Percentiles rank a stretch among this genome's conserved stretches.
These are phyloP conservation scores for Pteropus rufus DNA, from an alignment of 2,797 vertebrate species.

Conservation along the genomic window DNA sequence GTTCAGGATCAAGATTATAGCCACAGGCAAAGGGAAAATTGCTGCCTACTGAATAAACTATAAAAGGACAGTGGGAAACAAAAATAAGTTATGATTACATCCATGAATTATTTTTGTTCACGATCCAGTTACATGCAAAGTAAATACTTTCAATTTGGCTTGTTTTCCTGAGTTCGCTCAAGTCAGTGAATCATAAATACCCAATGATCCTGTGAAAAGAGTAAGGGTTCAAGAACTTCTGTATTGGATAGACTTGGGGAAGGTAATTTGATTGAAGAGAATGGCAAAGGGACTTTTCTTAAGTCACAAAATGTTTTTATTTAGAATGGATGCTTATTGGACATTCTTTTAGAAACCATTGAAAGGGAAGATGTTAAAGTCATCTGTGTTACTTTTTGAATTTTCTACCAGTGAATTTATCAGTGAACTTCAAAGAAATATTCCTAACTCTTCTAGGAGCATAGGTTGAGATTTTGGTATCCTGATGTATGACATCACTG, in stretches of 20 bases:
- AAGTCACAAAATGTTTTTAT: background rate
- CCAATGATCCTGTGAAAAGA: background rate
- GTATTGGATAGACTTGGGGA: background rate
- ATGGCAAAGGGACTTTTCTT: background rate
- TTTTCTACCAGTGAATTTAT: background rate
- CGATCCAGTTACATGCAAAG: background rate
- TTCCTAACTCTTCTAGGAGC: background rate
- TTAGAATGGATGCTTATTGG: background rate
- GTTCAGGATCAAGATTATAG: background rate
- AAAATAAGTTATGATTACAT: background rate
- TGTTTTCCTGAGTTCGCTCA: background rate
- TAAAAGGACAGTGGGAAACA: background rate
- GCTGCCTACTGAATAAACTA: background rate
- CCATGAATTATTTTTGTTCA: slow-evolving; percentile 23
- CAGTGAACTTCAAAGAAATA: background rate
- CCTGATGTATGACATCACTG: background rate
- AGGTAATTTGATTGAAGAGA: background rate
- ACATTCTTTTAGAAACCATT: background rate
- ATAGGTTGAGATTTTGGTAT: background rate
- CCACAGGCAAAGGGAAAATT: background rate
- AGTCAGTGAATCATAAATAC: background rate
- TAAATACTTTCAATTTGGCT: background rate
- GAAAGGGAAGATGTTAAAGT: background rate
- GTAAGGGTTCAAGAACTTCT: background rate
- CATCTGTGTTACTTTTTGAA: background rate